A percentile compares a stretch with the other conserved stretches of the same genome.
phyloP scores from a whole-genome alignment of 2,113 vertebrate genomes.

The Paramisgurnus dabryanus region DNA sequence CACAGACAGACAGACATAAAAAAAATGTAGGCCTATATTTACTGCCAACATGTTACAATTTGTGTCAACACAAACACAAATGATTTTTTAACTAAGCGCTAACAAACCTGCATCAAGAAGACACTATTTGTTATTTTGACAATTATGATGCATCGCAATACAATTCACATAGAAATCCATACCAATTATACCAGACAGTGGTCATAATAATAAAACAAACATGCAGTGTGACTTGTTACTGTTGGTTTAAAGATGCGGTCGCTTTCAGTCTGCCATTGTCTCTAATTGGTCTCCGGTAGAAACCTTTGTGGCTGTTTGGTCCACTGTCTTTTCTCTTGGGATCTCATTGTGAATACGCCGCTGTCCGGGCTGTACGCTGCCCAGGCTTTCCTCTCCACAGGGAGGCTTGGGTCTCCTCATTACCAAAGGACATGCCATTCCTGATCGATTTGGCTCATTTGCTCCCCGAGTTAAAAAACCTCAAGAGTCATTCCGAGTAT shows the following conservation, averaged over 20 bases:
- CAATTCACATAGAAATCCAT: neutral
- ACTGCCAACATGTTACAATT: too few species aligned
- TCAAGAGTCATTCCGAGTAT: constrained; percentile 38
- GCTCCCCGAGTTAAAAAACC: constrained; percentile 32
- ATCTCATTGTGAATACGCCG: constrained; percentile 44
- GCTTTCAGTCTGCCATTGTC: constrained; percentile 45
- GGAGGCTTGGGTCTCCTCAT: constrained; percentile 32
- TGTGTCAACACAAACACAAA: neutral
- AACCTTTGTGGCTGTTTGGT: constrained; percentile 38
- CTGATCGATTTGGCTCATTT: constrained; percentile 53
- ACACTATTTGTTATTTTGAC: neutral
- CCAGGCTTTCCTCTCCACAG: constrained; percentile 25
- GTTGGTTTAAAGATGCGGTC: constrained; percentile 5
- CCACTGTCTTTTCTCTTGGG: constrained; percentile 42
- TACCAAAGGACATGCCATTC: constrained; percentile 41
- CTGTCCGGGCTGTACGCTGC: neutral
- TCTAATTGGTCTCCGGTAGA: constrained; percentile 53
- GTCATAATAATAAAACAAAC: neutral
- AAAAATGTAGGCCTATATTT: too few species aligned
- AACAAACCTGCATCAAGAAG: neutral
- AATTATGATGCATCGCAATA: neutral
- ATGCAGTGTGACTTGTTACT: neutral
- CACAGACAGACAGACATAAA: too few species aligned
- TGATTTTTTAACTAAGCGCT: neutral
- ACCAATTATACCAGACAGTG: neutral